Conservation (phyloP, 2,888 invertebrate genomes). For the Gordius sp. region DNA sequence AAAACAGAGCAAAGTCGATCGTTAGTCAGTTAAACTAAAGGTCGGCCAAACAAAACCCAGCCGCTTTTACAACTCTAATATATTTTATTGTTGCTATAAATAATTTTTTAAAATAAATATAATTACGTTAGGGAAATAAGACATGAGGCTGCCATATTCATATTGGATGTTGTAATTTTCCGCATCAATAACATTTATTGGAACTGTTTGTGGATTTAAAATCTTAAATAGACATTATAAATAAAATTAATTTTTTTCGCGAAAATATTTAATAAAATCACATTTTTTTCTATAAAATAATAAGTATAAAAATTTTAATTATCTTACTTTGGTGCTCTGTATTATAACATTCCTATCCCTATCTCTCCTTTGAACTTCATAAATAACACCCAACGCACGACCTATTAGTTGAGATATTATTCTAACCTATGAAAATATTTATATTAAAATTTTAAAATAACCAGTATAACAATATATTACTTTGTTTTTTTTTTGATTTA, state of each 20-base stretch:
- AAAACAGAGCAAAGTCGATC: too few relatives aligned
- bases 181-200: not conserved
- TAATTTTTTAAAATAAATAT: not conserved
- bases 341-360: not conserved
- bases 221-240: not conserved
- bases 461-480: not conserved
- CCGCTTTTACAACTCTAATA: not conserved
- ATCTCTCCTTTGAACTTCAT: conserved; percentile 1
- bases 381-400: conserved; percentile 4
- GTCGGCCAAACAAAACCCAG: not conserved
- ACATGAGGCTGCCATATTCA: conserved; percentile 4
- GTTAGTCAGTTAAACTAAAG: too few relatives aligned
- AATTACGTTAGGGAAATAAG: conserved; percentile 1
- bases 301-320: not conserved
- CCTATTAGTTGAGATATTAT: conserved; percentile 6
- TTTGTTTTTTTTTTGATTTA: not conserved
- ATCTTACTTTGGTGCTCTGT: not conserved
- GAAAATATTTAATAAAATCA: not conserved
- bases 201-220: not conserved
- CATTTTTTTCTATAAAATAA: too few relatives aligned
- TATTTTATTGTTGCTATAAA: not conserved
- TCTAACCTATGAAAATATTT: not conserved
- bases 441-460: not conserved
- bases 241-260: not conserved
- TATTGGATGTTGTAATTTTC: not conserved